These are phyloP conservation scores for Acromyrmex echinatior DNA, from an alignment of 1,140 invertebrate species.

Conservation along the genomic window DNA sequence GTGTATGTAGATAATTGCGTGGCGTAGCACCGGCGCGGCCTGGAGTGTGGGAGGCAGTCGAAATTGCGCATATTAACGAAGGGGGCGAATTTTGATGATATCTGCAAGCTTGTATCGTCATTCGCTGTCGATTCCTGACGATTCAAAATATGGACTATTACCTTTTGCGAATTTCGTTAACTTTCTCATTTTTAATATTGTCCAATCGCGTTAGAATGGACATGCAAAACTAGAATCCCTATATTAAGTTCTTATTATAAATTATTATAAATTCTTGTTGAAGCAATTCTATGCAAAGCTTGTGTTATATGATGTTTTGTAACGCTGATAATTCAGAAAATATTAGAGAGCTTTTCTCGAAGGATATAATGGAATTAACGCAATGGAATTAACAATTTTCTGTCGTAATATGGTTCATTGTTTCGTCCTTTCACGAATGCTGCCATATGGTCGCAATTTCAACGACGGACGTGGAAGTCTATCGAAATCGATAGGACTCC, in stretches of 20 bases:
- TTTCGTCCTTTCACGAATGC: constrained; percentile 22
- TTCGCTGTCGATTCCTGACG: constrained; percentile 68
- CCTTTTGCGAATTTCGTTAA: not conserved
- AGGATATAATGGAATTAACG: not conserved
- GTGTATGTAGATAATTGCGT: constrained; percentile 74
- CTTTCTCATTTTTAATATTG: not conserved
- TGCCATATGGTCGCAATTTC: constrained; percentile 25
- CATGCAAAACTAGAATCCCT: too few relatives aligned
- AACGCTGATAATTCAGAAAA: not conserved
- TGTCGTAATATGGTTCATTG: constrained; percentile 15
- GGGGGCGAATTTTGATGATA: constrained; percentile 66
- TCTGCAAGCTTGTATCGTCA: constrained; percentile 54
- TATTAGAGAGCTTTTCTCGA: not conserved
- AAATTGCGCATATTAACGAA: constrained; percentile 78
- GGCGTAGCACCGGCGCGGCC: constrained; percentile 28
- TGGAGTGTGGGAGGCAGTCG: constrained; percentile 70
- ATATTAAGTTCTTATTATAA: too few relatives aligned
- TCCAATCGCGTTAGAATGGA: not conserved
- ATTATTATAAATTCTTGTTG: too few relatives aligned
- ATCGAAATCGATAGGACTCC: constrained; percentile 63
- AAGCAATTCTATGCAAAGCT: not conserved
- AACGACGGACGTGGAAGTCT: not conserved
- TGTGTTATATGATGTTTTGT: not conserved
- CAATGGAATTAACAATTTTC: constrained; percentile 2
- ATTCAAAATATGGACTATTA: not conserved